Evolutionary conservation across 2,888 invertebrate species (phyloP), one percentile per base, ranked within the genome.

Genomic region (Allophyes oxyacanthae): DNA sequence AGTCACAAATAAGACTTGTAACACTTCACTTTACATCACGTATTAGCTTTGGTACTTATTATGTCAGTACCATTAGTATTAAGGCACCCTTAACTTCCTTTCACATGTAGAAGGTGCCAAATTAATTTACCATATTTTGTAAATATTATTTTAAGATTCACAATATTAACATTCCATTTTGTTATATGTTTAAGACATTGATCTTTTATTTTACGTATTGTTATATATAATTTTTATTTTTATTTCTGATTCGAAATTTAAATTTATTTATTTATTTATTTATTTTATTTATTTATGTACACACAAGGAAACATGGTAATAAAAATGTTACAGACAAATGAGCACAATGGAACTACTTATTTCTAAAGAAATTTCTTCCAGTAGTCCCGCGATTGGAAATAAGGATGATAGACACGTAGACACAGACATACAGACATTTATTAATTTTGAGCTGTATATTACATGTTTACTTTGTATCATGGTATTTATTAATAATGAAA

Each of bases 81-180:
- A 60, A 38, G 79, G 79, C 79, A 76, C 79, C 72, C 13, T n/a
- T 61, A 63, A 57, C 66, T 77, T 60, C 65, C 67, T 72, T 63
- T 69, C 54, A 64, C 44, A 60, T 33, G 56, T 74, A 62, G 64
- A 60, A 61, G 78, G 79, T 82, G 82, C 80, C 82, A 79, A 82
- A 78, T 51, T 65, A 64, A 64, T 58, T 68, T 57, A 64, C 73
- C 25, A 59, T 64, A 20, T 20, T 20, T 70, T 81, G 78, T 78
- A 82, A 76, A 79, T 82, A 82, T 74, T 72, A 55, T 58, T 72
- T 70, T 73, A 75, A 64, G 72, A 56, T 37, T 63, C 54, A 70
- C 49, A 46, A 48, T 54, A 61, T 55, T 62, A 52, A 76, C 80
- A 80, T 81, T 81, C 82, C 79, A 72, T 60, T 71, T 62, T 55